Evolutionary conservation across 2,113 vertebrate genomes (phyloP), one percentile per base, ranked within the genome.

Genomic region (Colinus virginianus): DNA sequence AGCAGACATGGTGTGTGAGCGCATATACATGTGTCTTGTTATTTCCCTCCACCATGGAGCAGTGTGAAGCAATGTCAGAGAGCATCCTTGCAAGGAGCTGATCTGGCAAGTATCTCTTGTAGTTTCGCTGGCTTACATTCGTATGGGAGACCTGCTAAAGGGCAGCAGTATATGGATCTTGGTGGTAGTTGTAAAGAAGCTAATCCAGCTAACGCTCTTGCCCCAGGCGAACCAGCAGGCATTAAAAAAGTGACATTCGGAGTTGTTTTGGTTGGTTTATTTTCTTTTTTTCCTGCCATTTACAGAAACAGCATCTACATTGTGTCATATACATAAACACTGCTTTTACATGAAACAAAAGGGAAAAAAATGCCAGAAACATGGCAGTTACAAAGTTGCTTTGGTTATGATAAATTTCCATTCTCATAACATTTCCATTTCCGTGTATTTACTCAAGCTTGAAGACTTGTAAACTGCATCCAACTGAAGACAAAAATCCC

Each of bases 381-480:
- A 63, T 84, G 84, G 96, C 85, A 83, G 74, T 93, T 90, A 84
- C 64, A 88, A 84, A 89, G 83, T 76, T 93, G 87, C 93, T 95
- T 96, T 95, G 62, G 78, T 84, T 95, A 66, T 94, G 91, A 84
- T 91, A 70, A 93, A 92, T 95, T 93, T 93, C 46, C 93, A 11
- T 90, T 80, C 91, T 95, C 71, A 70, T 97, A 91, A 90, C 92
- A 95, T 96, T 96, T 97, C 81, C 97, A 97, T 97, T 94, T 87
- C 81, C 13, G 49, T 97, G 9, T 96, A 84, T 94, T 90, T 96
- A 70, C 87, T 96, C 77, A 93, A 97, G 94, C 90, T 97, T 94
- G 49, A 97, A 93, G 94, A 91, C 87, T 84, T 83, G 61, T 92
- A 95, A 94, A 82, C 82, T 64, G 51, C 91, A 97, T 96, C 91